phyloP scores from a whole-genome alignment of 1,140 invertebrate genomes.

The Vanessa tameamea region DNA sequence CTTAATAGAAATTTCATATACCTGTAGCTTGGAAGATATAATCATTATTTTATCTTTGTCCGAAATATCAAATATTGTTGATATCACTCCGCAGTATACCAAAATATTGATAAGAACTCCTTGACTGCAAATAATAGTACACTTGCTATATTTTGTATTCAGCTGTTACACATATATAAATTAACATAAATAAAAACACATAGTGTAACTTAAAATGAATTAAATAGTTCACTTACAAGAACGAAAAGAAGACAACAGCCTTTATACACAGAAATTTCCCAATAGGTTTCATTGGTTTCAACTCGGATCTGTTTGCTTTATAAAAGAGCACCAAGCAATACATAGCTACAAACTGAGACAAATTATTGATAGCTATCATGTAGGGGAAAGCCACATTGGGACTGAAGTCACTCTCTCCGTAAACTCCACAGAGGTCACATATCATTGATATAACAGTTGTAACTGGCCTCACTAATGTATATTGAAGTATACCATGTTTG shows the following conservation, averaged over 20 bases:
- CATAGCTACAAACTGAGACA: slow-evolving; percentile 98
- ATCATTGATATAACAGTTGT: slow-evolving; percentile 94
- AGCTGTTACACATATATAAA: not conserved
- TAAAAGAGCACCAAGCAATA: slow-evolving; percentile 98
- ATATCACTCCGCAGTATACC: slow-evolving; percentile 86
- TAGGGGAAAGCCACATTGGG: slow-evolving; percentile 93
- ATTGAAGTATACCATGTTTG: slow-evolving; percentile 97
- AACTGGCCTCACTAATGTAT: slow-evolving; percentile 93
- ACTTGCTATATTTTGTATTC: not conserved
- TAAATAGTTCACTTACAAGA: slow-evolving; percentile 88
- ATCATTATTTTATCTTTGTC: slow-evolving; percentile 85
- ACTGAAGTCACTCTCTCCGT: slow-evolving; percentile 94
- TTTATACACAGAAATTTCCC: slow-evolving; percentile 99
- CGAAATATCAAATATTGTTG: slow-evolving; percentile 85
- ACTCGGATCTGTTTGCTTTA: slow-evolving; percentile 90
- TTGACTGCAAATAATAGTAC: slow-evolving; percentile 86
- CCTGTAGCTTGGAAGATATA: slow-evolving; percentile 91
- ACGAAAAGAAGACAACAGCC: slow-evolving; percentile 98
- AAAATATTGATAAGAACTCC: slow-evolving; percentile 93
- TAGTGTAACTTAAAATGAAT: not conserved
- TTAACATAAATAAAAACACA: too few relatives aligned
- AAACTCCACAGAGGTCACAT: slow-evolving; percentile 91
- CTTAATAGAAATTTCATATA: slow-evolving; percentile 55
- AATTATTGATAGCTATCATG: slow-evolving; percentile 94
- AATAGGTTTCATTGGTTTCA: slow-evolving; percentile 95